phyloP scores from a whole-genome alignment of 2,888 invertebrate genomes.

The Stramonita haemastoma region DNA sequence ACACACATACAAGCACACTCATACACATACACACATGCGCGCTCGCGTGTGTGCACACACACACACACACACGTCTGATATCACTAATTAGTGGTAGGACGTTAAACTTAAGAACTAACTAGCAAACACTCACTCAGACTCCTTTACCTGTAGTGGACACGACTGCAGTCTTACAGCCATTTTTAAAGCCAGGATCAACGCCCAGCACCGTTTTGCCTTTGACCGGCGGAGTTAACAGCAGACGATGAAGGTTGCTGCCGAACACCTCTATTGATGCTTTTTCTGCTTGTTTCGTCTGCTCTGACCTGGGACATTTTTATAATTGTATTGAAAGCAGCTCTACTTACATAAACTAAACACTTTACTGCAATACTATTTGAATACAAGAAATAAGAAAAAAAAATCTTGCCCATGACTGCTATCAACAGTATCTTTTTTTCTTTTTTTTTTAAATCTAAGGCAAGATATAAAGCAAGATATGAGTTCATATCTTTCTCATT shows the following conservation, averaged over 20 bases:
- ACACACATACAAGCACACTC: not conserved
- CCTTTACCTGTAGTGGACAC: slow-evolving; percentile 78
- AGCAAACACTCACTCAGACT: too few relatives aligned
- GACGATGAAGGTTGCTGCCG: slow-evolving; percentile 88
- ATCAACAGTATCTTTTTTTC: too few relatives aligned
- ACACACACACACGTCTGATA: not conserved
- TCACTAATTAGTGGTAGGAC: too few relatives aligned
- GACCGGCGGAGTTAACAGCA: slow-evolving; percentile 88
- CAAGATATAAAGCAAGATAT: too few relatives aligned
- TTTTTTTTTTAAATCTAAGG: too few relatives aligned
- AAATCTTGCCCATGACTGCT: too few relatives aligned
- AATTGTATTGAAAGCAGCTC: too few relatives aligned
- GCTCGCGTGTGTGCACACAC: not conserved
- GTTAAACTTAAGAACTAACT: too few relatives aligned
- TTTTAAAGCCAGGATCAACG: slow-evolving; percentile 92
- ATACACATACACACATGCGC: not conserved
- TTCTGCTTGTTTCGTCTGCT: slow-evolving; percentile 87
- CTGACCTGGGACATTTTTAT: slow-evolving; percentile 79
- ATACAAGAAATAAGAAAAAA: too few relatives aligned
- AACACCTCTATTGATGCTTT: slow-evolving; percentile 91
- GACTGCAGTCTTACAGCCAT: slow-evolving; percentile 93
- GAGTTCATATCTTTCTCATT: too few relatives aligned
- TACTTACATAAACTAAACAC: too few relatives aligned
- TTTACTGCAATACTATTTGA: too few relatives aligned
- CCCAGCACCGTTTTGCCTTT: slow-evolving; percentile 87